Base-by-base conservation (phyloP, 2,113 vertebrate species). In the Sebastes schlegelii region DNA sequence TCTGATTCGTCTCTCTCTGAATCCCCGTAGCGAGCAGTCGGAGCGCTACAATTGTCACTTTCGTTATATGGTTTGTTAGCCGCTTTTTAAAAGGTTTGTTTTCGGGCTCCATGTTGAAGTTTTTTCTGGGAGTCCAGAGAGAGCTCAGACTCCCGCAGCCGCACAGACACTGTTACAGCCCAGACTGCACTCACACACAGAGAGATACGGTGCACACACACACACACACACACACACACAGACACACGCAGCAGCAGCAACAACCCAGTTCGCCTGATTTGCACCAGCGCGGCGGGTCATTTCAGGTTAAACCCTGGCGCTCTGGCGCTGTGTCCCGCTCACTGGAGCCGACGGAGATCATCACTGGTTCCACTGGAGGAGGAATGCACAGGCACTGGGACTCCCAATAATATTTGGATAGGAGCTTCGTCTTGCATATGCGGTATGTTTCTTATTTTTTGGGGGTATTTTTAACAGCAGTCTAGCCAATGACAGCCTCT, bases 251-350 rank as follows among this genome's bases (percentile, higher is more conserved):
- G 52, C 63, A 26, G 26, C 1, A 26, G 23, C 23, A 23, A 3
- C 1, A 72, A 80, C 62, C 52, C 23, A 34, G 26, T 14, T 66
- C 43, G 83, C 89, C 90, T 91, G 79, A 77, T 78, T 76, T 81
- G 87, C 87, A 83, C 86, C 11, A 75, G 83, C 72, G 72, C 83
- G 92, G 94, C 83, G 92, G 94, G 93, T 95, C 93, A 94, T 91
- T 90, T 85, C 92, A 92, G 94, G 94, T 90, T 93, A 92, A 88
- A 82, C 79, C 84, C 84, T 65, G 86, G 87, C 90, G 87, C 78
- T 85, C 84, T 65, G 86, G 87, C 90, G 87, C 78, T 85, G 82
- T 68, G 82, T 89, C 89, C 92, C 79, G 82, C 66, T 75, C 89
- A 80, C 65, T 81, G 46, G 19, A 75, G 75, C 83, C 77, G 71